Evolutionary conservation across 1,140 invertebrate genomes (phyloP).

Genomic region (Listronotus bonariensis): DNA sequence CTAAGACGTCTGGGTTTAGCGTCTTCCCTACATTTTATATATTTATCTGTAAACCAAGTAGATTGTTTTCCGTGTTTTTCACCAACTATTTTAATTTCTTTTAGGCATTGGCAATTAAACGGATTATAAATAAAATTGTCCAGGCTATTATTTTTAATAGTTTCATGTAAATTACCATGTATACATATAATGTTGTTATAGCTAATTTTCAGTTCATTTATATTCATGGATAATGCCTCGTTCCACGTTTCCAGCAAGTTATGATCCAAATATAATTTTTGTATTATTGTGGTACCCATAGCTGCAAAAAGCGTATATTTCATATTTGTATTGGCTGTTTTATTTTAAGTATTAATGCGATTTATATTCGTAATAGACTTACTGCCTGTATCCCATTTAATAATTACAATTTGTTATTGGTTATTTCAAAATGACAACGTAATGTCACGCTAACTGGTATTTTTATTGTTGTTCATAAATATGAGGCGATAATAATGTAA

Average conservation of each 20-base stretch:
- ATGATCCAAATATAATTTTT: conserved; percentile 27
- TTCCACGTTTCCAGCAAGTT: conserved; percentile 21
- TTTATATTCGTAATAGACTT: no score
- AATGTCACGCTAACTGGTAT: no score
- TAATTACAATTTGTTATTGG: no score
- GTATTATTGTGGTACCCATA: conserved; percentile 8
- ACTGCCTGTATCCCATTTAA: no score
- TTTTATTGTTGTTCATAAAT: no score
- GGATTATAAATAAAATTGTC: conserved; percentile 23
- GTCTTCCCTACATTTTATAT: conserved; percentile 6
- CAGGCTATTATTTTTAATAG: conserved; percentile 27
- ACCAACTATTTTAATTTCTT: conserved; percentile 23
- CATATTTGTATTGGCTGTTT: neutral
- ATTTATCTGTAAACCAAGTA: conserved; percentile 20
- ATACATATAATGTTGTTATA: conserved; percentile 21
- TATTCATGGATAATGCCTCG: conserved; percentile 21
- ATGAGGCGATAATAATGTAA: no score
- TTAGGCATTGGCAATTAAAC: conserved; percentile 22
- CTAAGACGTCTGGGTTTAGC: neutral
- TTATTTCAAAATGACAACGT: no score
- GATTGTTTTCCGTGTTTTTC: conserved; percentile 7
- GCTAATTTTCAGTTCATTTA: conserved; percentile 26
- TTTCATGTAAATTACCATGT: conserved; percentile 16
- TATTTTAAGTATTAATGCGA: no score
- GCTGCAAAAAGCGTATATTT: conserved; percentile 5